Base-by-base conservation (phyloP, 2,797 vertebrate species). In the Harpagifer antarcticus region DNA sequence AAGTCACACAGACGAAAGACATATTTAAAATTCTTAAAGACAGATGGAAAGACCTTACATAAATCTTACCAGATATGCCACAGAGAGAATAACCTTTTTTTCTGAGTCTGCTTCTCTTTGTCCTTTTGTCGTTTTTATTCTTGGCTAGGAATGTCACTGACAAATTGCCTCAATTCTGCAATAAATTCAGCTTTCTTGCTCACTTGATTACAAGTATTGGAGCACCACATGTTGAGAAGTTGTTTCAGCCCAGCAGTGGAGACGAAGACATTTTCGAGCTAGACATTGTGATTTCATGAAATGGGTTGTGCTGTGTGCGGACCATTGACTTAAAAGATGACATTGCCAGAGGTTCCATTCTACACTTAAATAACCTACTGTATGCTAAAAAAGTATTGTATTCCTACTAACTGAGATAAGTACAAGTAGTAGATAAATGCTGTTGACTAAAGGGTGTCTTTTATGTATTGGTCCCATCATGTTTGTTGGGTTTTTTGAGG, bases 221-320 rank as follows among this genome's bases (percentile, higher is more conserved):
- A 63, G 37, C 58, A 17, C 45, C 55, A 23, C 72, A 74, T 67
- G 83, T 40, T 37, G 55, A 78, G 72, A 82, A 42, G 66, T 19
- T 19, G 48, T 72, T 74, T 72, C 52, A 20, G 73, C 45, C 63
- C 52, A 48, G 54, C 56, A 50, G 61, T 74, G n/a, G 16, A 59
- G 60, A 78, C 61, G 54, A 85, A 76, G 69, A 76, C n/a, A 67
- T 72, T 70, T 20, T 80, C 53, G 31, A 89, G 48, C 54, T 50
- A 78, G 80, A 74, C 75, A 68, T 64, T 49, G 60, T 72, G 76
- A 85, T 81, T 80, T 90, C 70, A 75, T 42, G 74, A 64, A 82
- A 88, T 79, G 79, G 72, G 62, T 79, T 78, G 86, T 57, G 52
- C 23, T 6, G 9, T 55, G n/a, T n/a, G n/a, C n/a, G n/a, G 72